Evolutionary conservation across 2,888 invertebrate species (phyloP).

Genomic region (Campoplex capitator): DNA sequence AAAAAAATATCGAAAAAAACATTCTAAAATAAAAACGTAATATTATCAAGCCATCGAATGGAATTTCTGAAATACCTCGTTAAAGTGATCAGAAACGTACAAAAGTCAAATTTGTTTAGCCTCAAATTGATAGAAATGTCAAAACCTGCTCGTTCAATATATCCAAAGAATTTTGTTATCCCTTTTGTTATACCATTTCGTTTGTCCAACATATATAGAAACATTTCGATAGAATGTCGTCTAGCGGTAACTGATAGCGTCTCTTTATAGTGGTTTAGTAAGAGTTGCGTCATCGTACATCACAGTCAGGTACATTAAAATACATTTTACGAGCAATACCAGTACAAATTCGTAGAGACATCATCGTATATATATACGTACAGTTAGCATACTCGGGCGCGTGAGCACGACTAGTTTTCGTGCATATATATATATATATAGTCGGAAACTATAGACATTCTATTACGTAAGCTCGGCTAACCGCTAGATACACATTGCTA

Average conservation of each 20-base stretch:
- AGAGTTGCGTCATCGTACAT: conserved; percentile 64
- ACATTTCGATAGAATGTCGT: conserved; percentile 3
- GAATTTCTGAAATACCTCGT: no score
- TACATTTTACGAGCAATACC: conserved; percentile 36
- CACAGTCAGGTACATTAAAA: conserved; percentile 50
- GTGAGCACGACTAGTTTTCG: conserved; percentile 44
- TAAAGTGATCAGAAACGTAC: no score
- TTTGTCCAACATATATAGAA: not conserved
- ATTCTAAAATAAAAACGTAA: no score
- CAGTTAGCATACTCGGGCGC: conserved; percentile 36
- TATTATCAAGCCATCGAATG: no score
- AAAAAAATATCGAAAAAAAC: no score
- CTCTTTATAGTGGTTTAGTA: conserved; percentile 42
- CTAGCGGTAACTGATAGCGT: conserved; percentile 58
- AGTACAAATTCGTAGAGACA: conserved; percentile 1
- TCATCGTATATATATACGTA: not conserved
- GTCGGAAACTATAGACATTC: conserved; percentile 26
- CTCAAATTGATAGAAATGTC: not conserved
- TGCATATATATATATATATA: conserved; percentile 28
- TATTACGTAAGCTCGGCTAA: conserved; percentile 62
- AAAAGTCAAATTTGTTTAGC: not conserved
- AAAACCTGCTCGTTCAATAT: not conserved
- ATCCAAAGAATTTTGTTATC: no score
- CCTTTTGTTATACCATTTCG: no score
- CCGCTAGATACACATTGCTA: conserved; percentile 50